These are phyloP conservation scores for Agapostemon virescens DNA, from an alignment of 2,888 invertebrate species.

Conservation along the genomic window DNA sequence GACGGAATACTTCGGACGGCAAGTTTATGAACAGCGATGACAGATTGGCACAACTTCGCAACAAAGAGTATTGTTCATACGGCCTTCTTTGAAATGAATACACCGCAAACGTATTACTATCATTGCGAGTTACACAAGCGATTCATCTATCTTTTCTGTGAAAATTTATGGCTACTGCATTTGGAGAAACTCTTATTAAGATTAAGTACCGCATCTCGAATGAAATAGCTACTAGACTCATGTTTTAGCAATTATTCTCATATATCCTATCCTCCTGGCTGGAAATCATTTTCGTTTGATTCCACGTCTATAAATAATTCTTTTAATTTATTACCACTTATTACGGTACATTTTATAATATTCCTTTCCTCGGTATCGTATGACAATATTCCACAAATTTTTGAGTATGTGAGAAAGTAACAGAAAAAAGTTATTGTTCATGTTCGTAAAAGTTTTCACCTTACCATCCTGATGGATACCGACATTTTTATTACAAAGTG, in stretches of 20 bases:
- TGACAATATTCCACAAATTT: neutral
- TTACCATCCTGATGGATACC: neutral
- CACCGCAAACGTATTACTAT: constrained; percentile 32
- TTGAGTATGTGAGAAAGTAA: too few species aligned
- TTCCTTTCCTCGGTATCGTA: neutral
- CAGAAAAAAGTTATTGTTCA: too few species aligned
- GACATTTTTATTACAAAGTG: neutral
- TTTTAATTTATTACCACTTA: too few species aligned
- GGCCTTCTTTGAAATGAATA: constrained; percentile 24
- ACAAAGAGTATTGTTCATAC: constrained; percentile 51
- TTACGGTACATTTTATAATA: neutral
- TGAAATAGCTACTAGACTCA: neutral
- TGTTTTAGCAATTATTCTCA: neutral
- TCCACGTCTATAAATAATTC: neutral
- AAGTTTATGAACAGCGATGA: constrained; percentile 41
- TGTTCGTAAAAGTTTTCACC: neutral
- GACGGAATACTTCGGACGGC: neutral
- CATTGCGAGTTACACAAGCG: constrained; percentile 16
- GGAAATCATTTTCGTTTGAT: neutral
- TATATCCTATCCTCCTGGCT: neutral
- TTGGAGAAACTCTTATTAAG: constrained; percentile 24
- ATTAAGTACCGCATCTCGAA: constrained; percentile 23
- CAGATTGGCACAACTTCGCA: constrained; percentile 34
- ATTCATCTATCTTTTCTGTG: constrained; percentile 28
- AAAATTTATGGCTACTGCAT: constrained; percentile 24